Conservation (phyloP, 2,797 vertebrate species). For the Australoheros facetus region DNA sequence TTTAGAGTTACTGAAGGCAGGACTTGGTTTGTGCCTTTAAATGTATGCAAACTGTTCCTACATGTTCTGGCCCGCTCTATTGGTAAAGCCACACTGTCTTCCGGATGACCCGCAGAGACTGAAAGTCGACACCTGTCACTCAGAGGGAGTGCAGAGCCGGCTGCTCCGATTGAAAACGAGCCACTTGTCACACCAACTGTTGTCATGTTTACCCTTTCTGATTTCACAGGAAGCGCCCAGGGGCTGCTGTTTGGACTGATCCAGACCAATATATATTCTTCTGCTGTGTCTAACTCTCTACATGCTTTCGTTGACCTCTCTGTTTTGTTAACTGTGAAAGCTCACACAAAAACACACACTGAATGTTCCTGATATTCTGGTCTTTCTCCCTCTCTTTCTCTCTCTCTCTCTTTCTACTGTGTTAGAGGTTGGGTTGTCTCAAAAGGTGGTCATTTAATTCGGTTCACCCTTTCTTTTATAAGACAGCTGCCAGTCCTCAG, state of each 20-base stretch:
- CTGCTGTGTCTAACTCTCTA: constrained; percentile 15
- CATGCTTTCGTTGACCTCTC: constrained; percentile 14
- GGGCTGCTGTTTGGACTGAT: constrained; percentile 32
- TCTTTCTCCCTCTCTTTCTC: not conserved
- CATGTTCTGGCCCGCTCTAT: constrained; percentile 32
- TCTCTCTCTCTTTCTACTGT: constrained; percentile 11
- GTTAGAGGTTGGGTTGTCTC: constrained; percentile 46
- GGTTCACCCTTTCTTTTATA: not conserved
- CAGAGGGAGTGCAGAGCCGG: constrained; percentile 47
- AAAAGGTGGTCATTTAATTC: constrained; percentile 34
- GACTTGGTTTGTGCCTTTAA: constrained; percentile 37
- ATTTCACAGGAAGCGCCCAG: constrained; percentile 71
- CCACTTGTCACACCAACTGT: constrained; percentile 59
- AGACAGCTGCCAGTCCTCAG: constrained; percentile 50
- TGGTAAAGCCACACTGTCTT: constrained; percentile 48
- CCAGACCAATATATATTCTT: constrained; percentile 3
- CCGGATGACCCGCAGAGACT: constrained; percentile 34
- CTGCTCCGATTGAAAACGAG: constrained; percentile 46
- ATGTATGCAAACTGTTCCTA: constrained; percentile 41
- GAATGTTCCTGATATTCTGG: not conserved
- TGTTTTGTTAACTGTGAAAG: constrained; percentile 1
- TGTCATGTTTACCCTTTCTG: constrained; percentile 65
- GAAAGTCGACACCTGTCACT: constrained; percentile 49
- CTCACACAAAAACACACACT: not conserved
- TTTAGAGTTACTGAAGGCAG: constrained; percentile 48